These are phyloP conservation scores for Disparrhopalites patrizii DNA, from an alignment of 2,888 invertebrate genomes.

Conservation along the genomic window DNA sequence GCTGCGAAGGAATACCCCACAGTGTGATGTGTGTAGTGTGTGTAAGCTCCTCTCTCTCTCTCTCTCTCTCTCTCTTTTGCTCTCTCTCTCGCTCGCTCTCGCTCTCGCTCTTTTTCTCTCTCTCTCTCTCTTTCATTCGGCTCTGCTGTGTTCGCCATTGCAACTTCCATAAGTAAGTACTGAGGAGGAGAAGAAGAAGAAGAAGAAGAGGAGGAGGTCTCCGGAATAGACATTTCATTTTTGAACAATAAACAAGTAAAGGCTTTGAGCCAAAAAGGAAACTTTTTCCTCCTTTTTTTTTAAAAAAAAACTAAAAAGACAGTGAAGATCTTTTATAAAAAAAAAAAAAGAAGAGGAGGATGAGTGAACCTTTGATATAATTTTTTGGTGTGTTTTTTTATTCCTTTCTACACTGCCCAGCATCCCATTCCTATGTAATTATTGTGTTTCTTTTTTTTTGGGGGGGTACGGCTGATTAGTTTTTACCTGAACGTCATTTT, in stretches of 20 bases:
- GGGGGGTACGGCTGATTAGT: neutral
- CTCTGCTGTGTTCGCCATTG: constrained; percentile 9
- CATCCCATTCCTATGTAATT: neutral
- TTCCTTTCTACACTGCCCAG: constrained; percentile 4
- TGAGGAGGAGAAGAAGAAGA: too few relatives aligned
- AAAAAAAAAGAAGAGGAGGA: too few relatives aligned
- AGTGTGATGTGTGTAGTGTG: too few relatives aligned
- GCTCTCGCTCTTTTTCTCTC: neutral
- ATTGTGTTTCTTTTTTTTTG: neutral
- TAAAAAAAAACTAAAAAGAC: neutral
- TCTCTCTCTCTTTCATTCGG: too few relatives aligned
- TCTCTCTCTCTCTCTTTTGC: neutral
- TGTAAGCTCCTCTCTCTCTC: neutral
- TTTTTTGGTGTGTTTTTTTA: too few relatives aligned
- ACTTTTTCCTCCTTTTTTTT: too few relatives aligned
- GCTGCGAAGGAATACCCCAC: too few relatives aligned
- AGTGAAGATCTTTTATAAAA: too few relatives aligned
- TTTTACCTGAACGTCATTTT: constrained; percentile 7
- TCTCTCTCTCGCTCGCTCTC: neutral
- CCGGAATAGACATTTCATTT: constrained; percentile 3
- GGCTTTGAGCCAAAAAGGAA: too few relatives aligned
- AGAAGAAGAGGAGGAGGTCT: too few relatives aligned
- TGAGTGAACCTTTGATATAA: too few relatives aligned
- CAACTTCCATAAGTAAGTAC: constrained; percentile 11
- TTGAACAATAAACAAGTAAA: neutral